Evolutionary conservation across 2,888 invertebrate genomes (phyloP).

Genomic region (Cephus pulcher): DNA sequence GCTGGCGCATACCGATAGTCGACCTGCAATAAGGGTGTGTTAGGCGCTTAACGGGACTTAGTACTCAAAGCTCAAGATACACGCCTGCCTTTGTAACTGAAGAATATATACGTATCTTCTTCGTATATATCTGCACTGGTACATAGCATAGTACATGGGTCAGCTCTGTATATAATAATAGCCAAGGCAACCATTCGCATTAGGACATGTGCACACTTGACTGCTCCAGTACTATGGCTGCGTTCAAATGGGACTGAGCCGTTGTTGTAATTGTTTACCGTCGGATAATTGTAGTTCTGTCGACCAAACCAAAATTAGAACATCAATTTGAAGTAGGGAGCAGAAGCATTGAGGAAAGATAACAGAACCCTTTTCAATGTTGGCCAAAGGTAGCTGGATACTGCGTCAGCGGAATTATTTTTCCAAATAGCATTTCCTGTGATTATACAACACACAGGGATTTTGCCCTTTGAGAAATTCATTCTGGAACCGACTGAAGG

Average conservation of each 20-base stretch:
- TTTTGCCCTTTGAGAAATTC: not conserved
- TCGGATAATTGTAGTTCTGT: not conserved
- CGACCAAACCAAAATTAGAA: not conserved
- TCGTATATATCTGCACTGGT: not conserved
- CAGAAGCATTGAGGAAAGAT: not conserved
- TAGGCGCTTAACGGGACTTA: slow-evolving; percentile 12
- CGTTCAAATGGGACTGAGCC: not conserved
- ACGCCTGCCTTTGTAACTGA: not conserved
- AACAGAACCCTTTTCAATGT: not conserved
- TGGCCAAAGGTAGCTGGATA: not conserved
- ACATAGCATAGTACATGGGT: not conserved
- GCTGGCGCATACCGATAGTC: slow-evolving; percentile 11
- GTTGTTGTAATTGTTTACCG: not conserved
- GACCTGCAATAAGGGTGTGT: slow-evolving; percentile 15
- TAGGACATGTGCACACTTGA: not conserved
- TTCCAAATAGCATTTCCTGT: not conserved
- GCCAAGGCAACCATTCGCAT: not conserved
- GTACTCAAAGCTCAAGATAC: not conserved
- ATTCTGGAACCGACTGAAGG: not conserved
- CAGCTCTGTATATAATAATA: not conserved
- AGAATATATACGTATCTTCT: not conserved
- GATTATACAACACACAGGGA: not conserved
- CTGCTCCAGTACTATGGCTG: not conserved
- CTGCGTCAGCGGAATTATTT: not conserved
- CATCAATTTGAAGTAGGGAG: not conserved